Base-by-base conservation (phyloP, 2,888 invertebrate genomes). In the Leptopilina syphax region DNA sequence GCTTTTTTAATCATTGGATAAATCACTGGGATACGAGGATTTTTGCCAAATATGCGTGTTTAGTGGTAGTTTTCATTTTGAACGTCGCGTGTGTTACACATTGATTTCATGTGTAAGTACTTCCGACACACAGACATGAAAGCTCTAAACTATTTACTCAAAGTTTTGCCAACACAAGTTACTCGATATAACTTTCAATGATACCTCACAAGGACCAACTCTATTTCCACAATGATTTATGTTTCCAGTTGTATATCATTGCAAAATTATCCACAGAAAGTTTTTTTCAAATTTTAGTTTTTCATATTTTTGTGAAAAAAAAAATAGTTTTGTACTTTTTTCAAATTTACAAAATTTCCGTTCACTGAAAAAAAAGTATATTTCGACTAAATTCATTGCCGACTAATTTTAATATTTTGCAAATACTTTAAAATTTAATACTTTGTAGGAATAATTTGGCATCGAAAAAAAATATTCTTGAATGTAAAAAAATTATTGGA, bases 131-230 rank as follows among this genome's bases (percentile, higher is more conserved):
- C 41, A 47, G n/a, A 63, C 8, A 47, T 27, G 67, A 41, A 41
- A 18, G n/a, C 76, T 24, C 41, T 24, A 76, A 76, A 76, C n/a
- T 65, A 76, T 76, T 76, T 76, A 65, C 63, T 63, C 82, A 83
- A 85, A 86, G 82, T 85, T 50, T 86, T 84, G 82, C 83, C 82
- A 78, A 84, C 81, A 82, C 82, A 86, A 84, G 84, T 84, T 83
- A 80, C 76, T 68, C 80, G 83, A 85, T 85, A 83, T 83, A 82
- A 82, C 81, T 84, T 83, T 80, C 82, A 80, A 78, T 80, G 81
- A 77, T 80, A 82, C 82, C 82, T 81, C 34, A 60, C 3, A 24
- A 18, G 41, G 9, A 63, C n/a, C 13, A 81, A 84, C 83, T 85
- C 80, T 80, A 84, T 85, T 84, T 82, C 79, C 65, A 78, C 77